Percentiles rank a stretch among this genome's conserved stretches.
These are phyloP conservation scores for Samia ricini DNA, from an alignment of 1,140 invertebrate species.

Conservation along the genomic window DNA sequence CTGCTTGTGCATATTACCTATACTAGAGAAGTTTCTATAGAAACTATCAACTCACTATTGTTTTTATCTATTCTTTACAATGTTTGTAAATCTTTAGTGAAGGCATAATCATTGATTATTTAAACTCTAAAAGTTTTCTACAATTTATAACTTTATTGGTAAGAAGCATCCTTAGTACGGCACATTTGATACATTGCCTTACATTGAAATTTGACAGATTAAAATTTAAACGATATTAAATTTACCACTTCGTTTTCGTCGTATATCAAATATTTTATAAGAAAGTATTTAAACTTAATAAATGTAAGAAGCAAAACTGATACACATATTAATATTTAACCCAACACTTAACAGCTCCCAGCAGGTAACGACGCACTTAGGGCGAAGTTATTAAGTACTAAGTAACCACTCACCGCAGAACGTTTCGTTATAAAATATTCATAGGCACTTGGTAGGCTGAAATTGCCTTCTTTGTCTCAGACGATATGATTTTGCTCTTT, in stretches of 20 bases:
- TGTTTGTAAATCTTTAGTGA: too few species aligned
- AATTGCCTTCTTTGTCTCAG: slow-evolving; percentile 5
- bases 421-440: slow-evolving; percentile 27
- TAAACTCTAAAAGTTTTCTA: too few species aligned
- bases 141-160: too few species aligned
- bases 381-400: slow-evolving; percentile 24
- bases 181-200: too few species aligned
- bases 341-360: background rate
- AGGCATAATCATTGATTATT: too few species aligned
- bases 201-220: background rate
- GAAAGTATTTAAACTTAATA: background rate
- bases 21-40: too few species aligned
- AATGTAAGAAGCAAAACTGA: background rate
- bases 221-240: background rate
- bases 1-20: too few species aligned
- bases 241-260: background rate
- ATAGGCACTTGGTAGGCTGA: slow-evolving; percentile 17
- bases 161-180: too few species aligned
- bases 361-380: slow-evolving; percentile 15
- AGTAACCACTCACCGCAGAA: slow-evolving; percentile 21
- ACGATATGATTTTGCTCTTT: background rate
- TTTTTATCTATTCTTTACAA: too few species aligned
- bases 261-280: background rate
- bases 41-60: too few species aligned
- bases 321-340: slow-evolving; percentile 22